These are phyloP conservation scores for Penaeus chinensis DNA, from an alignment of 1,140 invertebrate species.

Conservation along the genomic window DNA sequence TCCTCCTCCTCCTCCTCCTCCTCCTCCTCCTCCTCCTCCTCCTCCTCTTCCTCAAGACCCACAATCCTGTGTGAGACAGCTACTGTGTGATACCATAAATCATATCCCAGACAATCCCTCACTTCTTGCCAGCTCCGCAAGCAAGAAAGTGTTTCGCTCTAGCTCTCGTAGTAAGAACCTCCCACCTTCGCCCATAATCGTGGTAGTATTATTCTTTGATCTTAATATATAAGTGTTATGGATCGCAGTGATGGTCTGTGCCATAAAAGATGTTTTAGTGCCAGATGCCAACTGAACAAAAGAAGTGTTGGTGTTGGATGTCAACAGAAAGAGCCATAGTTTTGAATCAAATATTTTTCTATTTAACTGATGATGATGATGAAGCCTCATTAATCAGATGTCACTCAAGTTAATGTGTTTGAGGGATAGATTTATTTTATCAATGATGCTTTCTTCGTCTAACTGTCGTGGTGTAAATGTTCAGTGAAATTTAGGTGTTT, in stretches of 20 bases:
- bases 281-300: slow-evolving; percentile 28
- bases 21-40: no score
- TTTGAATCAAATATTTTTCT: slow-evolving; percentile 45
- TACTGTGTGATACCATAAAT: no score
- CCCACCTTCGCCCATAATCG: no score
- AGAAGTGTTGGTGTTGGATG: slow-evolving; percentile 37
- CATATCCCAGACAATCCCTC: no score
- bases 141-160: no score
- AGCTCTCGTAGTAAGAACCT: no score
- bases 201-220: no score
- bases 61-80: no score
- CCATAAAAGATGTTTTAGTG: slow-evolving; percentile 34
- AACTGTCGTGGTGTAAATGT: slow-evolving; percentile 24
- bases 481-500: slow-evolving; percentile 24
- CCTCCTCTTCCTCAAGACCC: no score
- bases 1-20: no score
- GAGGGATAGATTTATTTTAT: slow-evolving; percentile 46
- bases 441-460: slow-evolving; percentile 35
- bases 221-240: no score
- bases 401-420: slow-evolving; percentile 14
- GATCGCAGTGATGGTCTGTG: slow-evolving; percentile 10
- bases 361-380: slow-evolving; percentile 19
- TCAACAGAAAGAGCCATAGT: slow-evolving; percentile 38
- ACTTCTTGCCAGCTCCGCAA: no score
- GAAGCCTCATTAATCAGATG: slow-evolving; percentile 34